A percentile compares a stretch with the other conserved stretches of the same genome.
Evolutionary conservation across 1,140 invertebrate species (phyloP).

Genomic region (Ephestia elutella): DNA sequence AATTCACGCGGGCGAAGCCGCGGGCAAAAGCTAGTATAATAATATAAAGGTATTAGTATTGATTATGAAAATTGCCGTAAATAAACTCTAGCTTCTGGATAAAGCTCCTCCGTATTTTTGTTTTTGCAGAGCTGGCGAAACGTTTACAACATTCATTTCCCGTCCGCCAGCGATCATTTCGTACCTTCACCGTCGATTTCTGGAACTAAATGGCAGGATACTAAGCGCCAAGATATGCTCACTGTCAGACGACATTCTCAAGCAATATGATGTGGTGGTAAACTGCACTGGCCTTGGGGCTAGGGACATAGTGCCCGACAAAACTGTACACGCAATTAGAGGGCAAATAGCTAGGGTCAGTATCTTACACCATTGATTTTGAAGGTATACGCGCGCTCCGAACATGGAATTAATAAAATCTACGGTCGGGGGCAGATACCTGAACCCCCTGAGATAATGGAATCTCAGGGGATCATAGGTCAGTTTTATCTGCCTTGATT

Average conservation of each 20-base stretch:
- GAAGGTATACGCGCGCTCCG: background rate
- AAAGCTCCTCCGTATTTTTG: too few species aligned
- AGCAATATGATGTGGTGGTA: conserved; percentile 79
- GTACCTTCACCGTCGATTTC: conserved; percentile 77
- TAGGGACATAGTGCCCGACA: conserved; percentile 75
- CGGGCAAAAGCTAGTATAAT: too few species aligned
- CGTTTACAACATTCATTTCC: conserved; percentile 76
- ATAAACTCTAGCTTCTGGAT: too few species aligned
- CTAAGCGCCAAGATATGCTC: conserved; percentile 68
- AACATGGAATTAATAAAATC: too few species aligned
- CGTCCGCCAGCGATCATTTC: conserved; percentile 76
- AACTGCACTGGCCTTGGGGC: conserved; percentile 84
- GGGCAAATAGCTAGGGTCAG: conserved; percentile 81
- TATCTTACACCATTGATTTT: background rate
- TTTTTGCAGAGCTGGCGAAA: conserved; percentile 74
- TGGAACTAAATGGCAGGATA: conserved; percentile 73
- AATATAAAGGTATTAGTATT: too few species aligned
- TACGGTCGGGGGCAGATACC: too few species aligned
- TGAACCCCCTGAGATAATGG: too few species aligned
- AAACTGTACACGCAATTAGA: conserved; percentile 76
- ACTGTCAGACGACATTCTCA: conserved; percentile 69
- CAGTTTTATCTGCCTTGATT: too few species aligned
- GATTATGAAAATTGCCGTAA: too few species aligned
- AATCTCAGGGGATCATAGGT: too few species aligned
- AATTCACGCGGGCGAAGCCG: too few species aligned